These are phyloP conservation scores for Halcyon smyrnensis DNA, from an alignment of 2,797 vertebrate genomes.

Conservation along the genomic window DNA sequence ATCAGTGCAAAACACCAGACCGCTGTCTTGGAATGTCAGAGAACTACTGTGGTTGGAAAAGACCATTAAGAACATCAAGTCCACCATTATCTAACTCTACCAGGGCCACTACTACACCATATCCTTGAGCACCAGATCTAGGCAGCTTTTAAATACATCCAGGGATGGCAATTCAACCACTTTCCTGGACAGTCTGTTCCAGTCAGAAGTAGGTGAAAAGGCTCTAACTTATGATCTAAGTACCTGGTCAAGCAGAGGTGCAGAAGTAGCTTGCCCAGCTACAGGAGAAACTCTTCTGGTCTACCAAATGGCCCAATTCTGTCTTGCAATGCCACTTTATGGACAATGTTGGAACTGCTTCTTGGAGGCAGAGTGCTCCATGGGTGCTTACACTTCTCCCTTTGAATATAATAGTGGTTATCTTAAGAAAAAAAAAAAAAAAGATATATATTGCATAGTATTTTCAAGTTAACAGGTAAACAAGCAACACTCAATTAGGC, in stretches of 20 bases:
- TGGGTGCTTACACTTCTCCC: accelerated
- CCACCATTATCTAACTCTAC: too few species aligned
- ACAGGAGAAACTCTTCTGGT: background rate
- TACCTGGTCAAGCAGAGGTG: background rate
- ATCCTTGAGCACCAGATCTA: too few species aligned
- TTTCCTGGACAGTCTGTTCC: too few species aligned
- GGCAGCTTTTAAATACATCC: too few species aligned
- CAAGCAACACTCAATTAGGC: background rate
- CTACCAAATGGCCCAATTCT: background rate
- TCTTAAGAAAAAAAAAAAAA: background rate
- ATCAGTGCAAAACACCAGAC: background rate
- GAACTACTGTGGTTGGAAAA: too few species aligned
- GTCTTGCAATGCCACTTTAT: background rate
- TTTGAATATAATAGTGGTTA: background rate
- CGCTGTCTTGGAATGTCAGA: too few species aligned
- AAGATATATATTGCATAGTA: background rate
- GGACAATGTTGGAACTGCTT: background rate
- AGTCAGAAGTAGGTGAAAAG: background rate
- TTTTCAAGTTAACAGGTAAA: background rate
- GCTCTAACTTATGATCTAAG: background rate
- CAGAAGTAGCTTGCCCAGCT: background rate
- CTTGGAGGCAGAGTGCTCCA: background rate
- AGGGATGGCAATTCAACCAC: too few species aligned
- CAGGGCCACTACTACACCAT: too few species aligned
- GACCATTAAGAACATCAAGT: too few species aligned